Evolutionary conservation across 1,140 invertebrate genomes (phyloP).

Genomic region (Drosophila elegans): DNA sequence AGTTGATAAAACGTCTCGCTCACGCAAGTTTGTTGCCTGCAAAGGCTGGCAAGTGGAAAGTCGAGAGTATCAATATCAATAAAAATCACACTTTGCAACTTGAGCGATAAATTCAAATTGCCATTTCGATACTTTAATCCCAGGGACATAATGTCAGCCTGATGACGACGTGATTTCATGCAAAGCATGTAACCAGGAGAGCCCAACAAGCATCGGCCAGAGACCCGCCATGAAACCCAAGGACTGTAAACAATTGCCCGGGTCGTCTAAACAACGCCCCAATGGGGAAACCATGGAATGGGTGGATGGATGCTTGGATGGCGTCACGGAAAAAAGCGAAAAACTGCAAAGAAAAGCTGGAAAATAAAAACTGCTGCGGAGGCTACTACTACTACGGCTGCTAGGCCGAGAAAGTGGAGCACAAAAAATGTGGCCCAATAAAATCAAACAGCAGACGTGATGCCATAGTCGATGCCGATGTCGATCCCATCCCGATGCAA

Average conservation of each 20-base stretch:
- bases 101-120: constrained; percentile 81
- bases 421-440: constrained; percentile 76
- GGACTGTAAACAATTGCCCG: constrained; percentile 80
- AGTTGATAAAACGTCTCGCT: constrained; percentile 59
- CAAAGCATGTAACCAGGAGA: constrained; percentile 69
- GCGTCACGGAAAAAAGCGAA: constrained; percentile 32
- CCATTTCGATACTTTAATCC: constrained; percentile 80
- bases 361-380: constrained; percentile 46
- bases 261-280: constrained; percentile 73
- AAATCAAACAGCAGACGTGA: constrained; percentile 82
- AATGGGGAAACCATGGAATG: not conserved
- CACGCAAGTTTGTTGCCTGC: constrained; percentile 41
- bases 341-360: constrained; percentile 51
- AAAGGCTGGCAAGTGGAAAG: constrained; percentile 28
- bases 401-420: constrained; percentile 26
- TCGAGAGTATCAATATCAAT: constrained; percentile 74
- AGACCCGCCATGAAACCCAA: constrained; percentile 65
- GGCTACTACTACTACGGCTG: constrained; percentile 13
- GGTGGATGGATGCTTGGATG: not conserved
- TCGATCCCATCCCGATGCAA: constrained; percentile 46
- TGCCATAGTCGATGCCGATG: constrained; percentile 33
- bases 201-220: constrained; percentile 34
- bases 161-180: constrained; percentile 83
- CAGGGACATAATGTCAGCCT: constrained; percentile 79
- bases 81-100: constrained; percentile 81